Conservation (phyloP, 2,888 invertebrate genomes). For the Oscheius myriophilus region DNA sequence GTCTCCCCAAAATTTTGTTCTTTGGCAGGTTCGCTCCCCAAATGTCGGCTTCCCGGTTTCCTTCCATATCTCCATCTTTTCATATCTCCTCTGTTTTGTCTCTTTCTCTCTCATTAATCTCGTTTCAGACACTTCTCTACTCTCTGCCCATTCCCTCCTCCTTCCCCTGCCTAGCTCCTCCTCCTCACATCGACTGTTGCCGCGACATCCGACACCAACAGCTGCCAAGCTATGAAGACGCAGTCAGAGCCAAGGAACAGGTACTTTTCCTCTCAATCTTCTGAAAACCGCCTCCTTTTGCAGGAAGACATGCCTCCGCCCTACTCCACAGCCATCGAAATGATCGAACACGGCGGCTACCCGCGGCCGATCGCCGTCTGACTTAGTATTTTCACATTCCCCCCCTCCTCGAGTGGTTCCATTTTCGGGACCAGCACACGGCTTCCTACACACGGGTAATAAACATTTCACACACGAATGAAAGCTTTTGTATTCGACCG, state of each 20-base stretch:
- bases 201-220: slow-evolving; percentile 33
- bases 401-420: too few species aligned
- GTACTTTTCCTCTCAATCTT: background rate
- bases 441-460: slow-evolving; percentile 17
- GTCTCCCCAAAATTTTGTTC: too few species aligned
- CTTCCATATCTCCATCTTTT: too few species aligned
- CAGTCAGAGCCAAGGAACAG: slow-evolving; percentile 34
- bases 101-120: too few species aligned
- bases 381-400: background rate
- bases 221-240: slow-evolving; percentile 48
- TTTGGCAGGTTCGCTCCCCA: too few species aligned
- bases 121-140: slow-evolving; percentile 17
- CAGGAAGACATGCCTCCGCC: slow-evolving; percentile 24
- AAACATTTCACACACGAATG: background rate
- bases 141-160: slow-evolving; percentile 31
- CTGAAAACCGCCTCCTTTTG: slow-evolving; percentile 3
- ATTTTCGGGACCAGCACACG: background rate
- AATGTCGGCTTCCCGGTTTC: too few species aligned
- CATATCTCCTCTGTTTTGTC: too few species aligned
- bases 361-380: slow-evolving; percentile 8
- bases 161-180: slow-evolving; percentile 46
- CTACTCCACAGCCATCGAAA: slow-evolving; percentile 13
- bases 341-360: slow-evolving; percentile 15
- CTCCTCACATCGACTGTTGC: slow-evolving; percentile 39
- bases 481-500: slow-evolving; percentile 2